Conservation (phyloP, 2,888 invertebrate species). For the Brachypterus glaber region DNA sequence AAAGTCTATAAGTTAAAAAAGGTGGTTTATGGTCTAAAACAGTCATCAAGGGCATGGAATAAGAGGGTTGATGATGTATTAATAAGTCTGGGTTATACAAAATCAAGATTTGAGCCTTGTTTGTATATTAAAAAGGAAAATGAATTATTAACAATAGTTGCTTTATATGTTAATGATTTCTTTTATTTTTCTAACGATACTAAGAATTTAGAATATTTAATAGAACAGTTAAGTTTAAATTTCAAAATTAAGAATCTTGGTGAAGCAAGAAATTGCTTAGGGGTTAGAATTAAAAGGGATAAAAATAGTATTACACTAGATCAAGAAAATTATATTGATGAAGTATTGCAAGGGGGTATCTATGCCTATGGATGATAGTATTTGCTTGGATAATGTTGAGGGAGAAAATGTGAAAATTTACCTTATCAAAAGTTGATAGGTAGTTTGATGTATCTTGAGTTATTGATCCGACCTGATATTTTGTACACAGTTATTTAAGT, state of each 20-base stretch:
- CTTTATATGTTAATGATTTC: constrained; percentile 23
- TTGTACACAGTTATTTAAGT: constrained; percentile 13
- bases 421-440: constrained; percentile 10
- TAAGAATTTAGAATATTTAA: constrained; percentile 13
- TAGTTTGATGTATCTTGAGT: constrained; percentile 15
- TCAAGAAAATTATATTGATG: constrained; percentile 16
- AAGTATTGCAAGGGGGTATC: constrained; percentile 15
- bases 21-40: constrained; percentile 22
- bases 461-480: constrained; percentile 15
- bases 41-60: constrained; percentile 18
- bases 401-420: constrained; percentile 1
- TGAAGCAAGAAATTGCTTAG: constrained; percentile 16
- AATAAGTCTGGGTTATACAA: constrained; percentile 14
- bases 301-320: constrained; percentile 10
- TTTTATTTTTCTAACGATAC: constrained; percentile 21
- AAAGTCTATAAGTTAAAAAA: constrained; percentile 16
- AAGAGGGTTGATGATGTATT: constrained; percentile 15
- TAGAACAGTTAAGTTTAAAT: constrained; percentile 15
- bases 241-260: constrained; percentile 19
- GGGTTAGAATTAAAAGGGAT: constrained; percentile 11
- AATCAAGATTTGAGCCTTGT: constrained; percentile 18
- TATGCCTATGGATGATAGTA: constrained; percentile 12
- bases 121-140: constrained; percentile 16
- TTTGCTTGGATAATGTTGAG: constrained; percentile 1
- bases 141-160: constrained; percentile 13